phyloP scores from a whole-genome alignment of 2,888 invertebrate genomes.

The Heliconius sara region DNA sequence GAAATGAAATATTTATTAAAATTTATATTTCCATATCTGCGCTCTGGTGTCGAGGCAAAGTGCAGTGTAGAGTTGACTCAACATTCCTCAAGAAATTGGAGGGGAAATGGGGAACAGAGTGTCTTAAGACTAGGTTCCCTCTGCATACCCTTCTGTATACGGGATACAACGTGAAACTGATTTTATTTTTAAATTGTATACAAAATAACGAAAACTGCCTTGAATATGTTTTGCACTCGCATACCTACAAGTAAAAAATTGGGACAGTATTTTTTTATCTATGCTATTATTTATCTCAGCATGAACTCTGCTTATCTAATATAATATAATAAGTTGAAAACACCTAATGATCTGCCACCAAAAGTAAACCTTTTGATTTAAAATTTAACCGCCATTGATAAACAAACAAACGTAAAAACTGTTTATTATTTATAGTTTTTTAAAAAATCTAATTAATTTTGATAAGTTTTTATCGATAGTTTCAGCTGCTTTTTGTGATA shows the following conservation, averaged over 20 bases:
- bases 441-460: slow-evolving; percentile 18
- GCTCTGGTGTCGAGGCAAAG: too few relatives aligned
- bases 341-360: neutral
- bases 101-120: too few relatives aligned
- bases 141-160: too few relatives aligned
- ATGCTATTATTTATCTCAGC: neutral
- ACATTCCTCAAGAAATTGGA: too few relatives aligned
- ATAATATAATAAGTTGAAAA: neutral
- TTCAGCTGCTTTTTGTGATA: slow-evolving; percentile 26
- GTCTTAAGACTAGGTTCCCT: too few relatives aligned
- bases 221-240: too few relatives aligned
- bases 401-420: slow-evolving; percentile 23
- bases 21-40: too few relatives aligned
- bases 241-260: neutral
- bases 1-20: too few relatives aligned
- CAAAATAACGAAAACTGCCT: too few relatives aligned
- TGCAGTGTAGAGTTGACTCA: too few relatives aligned
- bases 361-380: neutral
- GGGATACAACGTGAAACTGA: too few relatives aligned
- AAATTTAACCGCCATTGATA: slow-evolving; percentile 7
- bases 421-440: slow-evolving; percentile 17
- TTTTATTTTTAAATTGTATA: neutral
- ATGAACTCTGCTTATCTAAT: neutral
- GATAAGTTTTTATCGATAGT: slow-evolving; percentile 10
- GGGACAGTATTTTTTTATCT: neutral